Conservation (phyloP, 1,140 invertebrate genomes). For the Solenopsis invicta region DNA sequence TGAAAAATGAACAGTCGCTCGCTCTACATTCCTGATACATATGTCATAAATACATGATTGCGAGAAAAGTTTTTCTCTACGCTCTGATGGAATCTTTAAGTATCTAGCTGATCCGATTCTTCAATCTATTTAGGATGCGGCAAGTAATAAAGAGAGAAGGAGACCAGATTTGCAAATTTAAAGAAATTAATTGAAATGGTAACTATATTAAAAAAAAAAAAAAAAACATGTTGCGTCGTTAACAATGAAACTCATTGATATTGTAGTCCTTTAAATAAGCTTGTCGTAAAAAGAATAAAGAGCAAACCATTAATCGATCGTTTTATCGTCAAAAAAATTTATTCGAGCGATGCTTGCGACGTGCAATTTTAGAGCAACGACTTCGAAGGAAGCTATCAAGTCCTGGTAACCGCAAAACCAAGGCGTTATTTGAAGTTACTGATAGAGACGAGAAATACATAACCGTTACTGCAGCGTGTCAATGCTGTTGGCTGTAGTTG, state of each 20-base stretch:
- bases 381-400: conserved; percentile 11
- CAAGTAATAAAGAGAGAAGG: not conserved
- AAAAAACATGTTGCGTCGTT: not conserved
- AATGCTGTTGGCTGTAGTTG: conserved; percentile 35
- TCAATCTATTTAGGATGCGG: not conserved
- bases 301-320: not conserved
- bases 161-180: not conserved
- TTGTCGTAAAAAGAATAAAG: not conserved
- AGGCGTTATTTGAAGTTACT: not conserved
- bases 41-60: conserved; percentile 43
- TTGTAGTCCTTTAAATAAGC: not conserved
- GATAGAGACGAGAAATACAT: conserved; percentile 1
- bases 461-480: conserved; percentile 15
- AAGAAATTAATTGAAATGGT: not conserved
- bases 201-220: too few relatives aligned
- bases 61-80: conserved; percentile 13
- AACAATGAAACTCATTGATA: not conserved
- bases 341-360: too few relatives aligned
- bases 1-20: conserved; percentile 31
- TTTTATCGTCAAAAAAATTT: not conserved
- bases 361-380: not conserved
- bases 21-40: conserved; percentile 7
- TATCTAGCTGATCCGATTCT: not conserved
- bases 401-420: not conserved
- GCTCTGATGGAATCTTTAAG: not conserved